Evolutionary conservation across 2,888 invertebrate species (phyloP), one percentile per base, ranked within the genome.

Genomic region (Metalampra italica): DNA sequence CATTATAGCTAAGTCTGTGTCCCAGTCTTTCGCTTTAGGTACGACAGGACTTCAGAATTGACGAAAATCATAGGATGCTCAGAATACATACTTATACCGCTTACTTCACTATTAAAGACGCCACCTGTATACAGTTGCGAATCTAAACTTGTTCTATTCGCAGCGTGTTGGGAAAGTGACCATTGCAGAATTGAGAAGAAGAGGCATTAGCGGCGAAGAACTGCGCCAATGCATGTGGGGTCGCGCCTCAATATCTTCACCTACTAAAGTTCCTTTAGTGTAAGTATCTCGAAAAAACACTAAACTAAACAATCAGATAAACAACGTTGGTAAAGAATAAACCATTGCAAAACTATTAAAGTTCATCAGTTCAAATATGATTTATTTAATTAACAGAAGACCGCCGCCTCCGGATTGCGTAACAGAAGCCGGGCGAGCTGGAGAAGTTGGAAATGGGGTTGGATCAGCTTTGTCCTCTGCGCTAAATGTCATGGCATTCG

Each of bases 181-280:
- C 0, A 93, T 97, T 71, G 93, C 92, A 40, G 96, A 96, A 53
- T 79, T 97, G 50, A 93, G 95, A 57, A 94, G 95, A 66, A 92
- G 95, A 46, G 94, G 94, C 32, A 93, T 97, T 90, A 95, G 95
- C 5, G 97, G 97, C 0, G 97, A 97, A 77, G 94, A 96, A 74
- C 90, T 97, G 81, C 90, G 96, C 5, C 91, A 94, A 42, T 89
- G 97, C 38, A 97, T 97, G 96, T 97, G 97, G 97, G 97, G 96
- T 11, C 91, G 96, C 29, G 95, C 95, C 32, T 96, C 96, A 0
- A 95, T 97, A 59, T 95, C 95, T 8, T 96, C 96, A 3, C 97
- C 97, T 0, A 93, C 95, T 11, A 94, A 95, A 82, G 90, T 91
- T 2, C 90, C 92, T 1, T 49, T 69, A 29, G 63, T 71, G 79